phyloP scores from a whole-genome alignment of 2,797 vertebrate species.

The Caiman crocodilus region DNA sequence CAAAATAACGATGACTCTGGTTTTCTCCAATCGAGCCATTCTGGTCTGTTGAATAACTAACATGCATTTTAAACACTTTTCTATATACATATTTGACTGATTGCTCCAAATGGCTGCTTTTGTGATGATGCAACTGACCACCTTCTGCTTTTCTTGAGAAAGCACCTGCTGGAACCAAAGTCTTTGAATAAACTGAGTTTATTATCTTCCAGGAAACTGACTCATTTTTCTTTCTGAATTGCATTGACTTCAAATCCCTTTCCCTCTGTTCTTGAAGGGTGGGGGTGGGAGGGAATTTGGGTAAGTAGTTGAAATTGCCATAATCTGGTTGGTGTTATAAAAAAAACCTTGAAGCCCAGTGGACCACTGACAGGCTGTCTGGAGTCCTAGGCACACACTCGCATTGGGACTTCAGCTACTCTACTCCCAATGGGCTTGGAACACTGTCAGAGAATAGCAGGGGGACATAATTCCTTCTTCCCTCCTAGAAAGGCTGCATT shows the following conservation, averaged over 20 bases:
- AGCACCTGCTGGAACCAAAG: conserved; percentile 69
- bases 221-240: conserved; percentile 72
- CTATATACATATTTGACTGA: conserved; percentile 60
- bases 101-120: conserved; percentile 56
- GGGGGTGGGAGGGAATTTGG: not conserved
- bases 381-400: not conserved
- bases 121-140: conserved; percentile 65
- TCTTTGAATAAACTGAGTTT: conserved; percentile 56
- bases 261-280: conserved; percentile 51
- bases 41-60: conserved; percentile 62
- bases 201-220: conserved; percentile 73
- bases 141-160: conserved; percentile 63
- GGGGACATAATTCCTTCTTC: not conserved
- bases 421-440: not conserved
- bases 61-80: conserved; percentile 57
- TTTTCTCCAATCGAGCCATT: conserved; percentile 51
- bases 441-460: not conserved
- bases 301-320: conserved; percentile 22
- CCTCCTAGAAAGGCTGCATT: conserved; percentile 59
- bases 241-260: conserved; percentile 48
- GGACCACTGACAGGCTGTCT: not conserved
- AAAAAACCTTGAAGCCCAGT: no score
- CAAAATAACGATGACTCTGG: conserved; percentile 35
- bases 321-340: not conserved
- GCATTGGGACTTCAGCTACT: not conserved